phyloP scores from a whole-genome alignment of 2,113 vertebrate genomes.

The Lipotes vexillifer region DNA sequence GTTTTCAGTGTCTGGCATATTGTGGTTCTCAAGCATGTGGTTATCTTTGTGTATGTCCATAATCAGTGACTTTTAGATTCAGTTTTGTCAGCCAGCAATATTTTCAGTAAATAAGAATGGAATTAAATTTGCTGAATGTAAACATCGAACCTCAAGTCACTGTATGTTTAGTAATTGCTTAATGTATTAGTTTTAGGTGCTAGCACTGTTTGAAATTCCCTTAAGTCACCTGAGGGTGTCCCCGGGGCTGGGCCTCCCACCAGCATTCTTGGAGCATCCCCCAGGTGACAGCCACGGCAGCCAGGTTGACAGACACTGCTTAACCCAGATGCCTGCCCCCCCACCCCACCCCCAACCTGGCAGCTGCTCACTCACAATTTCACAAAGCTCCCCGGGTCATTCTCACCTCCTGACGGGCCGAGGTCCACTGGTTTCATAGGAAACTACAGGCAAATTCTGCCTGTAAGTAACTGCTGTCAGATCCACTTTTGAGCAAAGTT shows the following conservation, averaged over 20 bases:
- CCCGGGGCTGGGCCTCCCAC: neutral
- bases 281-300: neutral
- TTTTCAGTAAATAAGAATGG: conserved; percentile 80
- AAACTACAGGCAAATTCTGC: neutral
- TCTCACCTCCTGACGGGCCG: neutral
- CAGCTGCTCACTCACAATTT: neutral
- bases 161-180: conserved; percentile 94
- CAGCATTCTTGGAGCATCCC: neutral
- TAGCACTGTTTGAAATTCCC: conserved; percentile 83
- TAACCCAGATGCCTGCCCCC: neutral
- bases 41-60: conserved; percentile 94
- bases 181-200: conserved; percentile 94
- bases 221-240: neutral
- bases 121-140: neutral
- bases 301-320: neutral
- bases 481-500: neutral
- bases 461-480: neutral
- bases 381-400: neutral
- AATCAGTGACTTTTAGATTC: conserved; percentile 83
- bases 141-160: conserved; percentile 77
- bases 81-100: conserved; percentile 83
- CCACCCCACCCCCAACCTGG: no score
- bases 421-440: neutral
- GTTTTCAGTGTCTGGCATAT: conserved; percentile 92
- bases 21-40: conserved; percentile 94